Evolutionary conservation across 1,140 invertebrate genomes (phyloP).

Genomic region (Eriosoma lanigerum): DNA sequence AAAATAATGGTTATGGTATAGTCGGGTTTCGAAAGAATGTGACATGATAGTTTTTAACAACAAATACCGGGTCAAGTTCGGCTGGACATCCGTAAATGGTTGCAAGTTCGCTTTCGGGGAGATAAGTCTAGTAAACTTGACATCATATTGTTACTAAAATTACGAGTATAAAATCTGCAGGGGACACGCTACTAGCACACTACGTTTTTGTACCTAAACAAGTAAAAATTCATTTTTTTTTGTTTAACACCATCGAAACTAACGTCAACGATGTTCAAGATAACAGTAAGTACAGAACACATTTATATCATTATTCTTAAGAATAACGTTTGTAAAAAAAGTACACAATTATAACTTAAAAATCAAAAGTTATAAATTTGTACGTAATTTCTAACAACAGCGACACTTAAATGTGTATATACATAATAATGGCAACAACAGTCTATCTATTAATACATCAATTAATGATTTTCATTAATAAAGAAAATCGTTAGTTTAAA

Average conservation of each 20-base stretch:
- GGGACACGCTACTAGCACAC: not conserved
- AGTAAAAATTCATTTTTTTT: too few species aligned
- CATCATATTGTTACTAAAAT: not conserved
- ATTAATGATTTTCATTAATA: too few species aligned
- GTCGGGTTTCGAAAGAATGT: slow-evolving; percentile 12
- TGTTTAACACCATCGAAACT: not conserved
- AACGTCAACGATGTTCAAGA: slow-evolving; percentile 3
- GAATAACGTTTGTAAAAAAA: too few species aligned
- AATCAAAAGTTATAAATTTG: too few species aligned
- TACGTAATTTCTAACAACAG: too few species aligned
- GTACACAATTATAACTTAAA: too few species aligned
- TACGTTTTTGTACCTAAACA: not conserved
- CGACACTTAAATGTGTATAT: too few species aligned
- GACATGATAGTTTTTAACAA: slow-evolving; percentile 46
- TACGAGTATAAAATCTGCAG: not conserved
- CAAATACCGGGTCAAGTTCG: slow-evolving; percentile 38
- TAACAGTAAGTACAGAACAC: not conserved
- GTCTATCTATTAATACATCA: too few species aligned
- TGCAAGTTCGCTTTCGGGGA: slow-evolving; percentile 19
- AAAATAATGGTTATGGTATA: not conserved
- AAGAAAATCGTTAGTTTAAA: too few species aligned
- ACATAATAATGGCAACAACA: too few species aligned
- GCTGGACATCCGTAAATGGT: slow-evolving; percentile 35
- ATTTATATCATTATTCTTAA: too few species aligned
- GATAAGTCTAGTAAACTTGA: slow-evolving; percentile 23